Evolutionary conservation across 2,113 vertebrate species (phyloP).

Genomic region (Eulacestoma nigropectus): DNA sequence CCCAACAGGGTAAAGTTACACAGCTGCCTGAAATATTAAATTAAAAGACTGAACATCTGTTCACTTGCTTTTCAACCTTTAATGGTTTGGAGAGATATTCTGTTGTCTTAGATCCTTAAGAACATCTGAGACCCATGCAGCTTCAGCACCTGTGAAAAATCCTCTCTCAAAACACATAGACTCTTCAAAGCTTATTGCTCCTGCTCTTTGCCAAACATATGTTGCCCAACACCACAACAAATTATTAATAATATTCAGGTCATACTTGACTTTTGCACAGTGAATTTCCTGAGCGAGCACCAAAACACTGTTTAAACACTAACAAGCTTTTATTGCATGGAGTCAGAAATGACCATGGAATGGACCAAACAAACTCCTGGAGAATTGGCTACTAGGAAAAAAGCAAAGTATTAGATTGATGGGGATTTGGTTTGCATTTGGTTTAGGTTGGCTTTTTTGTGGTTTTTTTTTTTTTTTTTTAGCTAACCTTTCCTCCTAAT

Average conservation of each 20-base stretch:
- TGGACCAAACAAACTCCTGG: neutral
- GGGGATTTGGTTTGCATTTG: neutral
- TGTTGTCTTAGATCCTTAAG: conserved; percentile 81
- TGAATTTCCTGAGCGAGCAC: neutral
- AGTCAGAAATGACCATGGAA: neutral
- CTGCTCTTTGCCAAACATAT: conserved; percentile 67
- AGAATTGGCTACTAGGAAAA: neutral
- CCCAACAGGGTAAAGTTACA: conserved; percentile 51
- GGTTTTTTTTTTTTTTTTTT: neutral
- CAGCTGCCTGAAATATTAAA: conserved; percentile 81
- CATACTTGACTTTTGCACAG: conserved; percentile 1
- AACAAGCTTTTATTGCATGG: neutral
- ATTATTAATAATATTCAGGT: conserved; percentile 66
- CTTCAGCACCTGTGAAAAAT: conserved; percentile 71
- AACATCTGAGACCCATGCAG: conserved; percentile 74
- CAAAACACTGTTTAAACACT: neutral
- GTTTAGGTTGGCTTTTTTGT: accelerated
- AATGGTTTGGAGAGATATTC: conserved; percentile 73
- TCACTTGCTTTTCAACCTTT: conserved; percentile 73
- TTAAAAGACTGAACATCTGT: conserved; percentile 78
- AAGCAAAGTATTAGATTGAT: neutral
- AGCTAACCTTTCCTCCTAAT: neutral
- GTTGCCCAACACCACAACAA: conserved; percentile 44
- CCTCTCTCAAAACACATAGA: conserved; percentile 34
- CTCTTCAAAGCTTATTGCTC: conserved; percentile 69